These are phyloP conservation scores for Scaptomyza reducta DNA, from an alignment of 2,888 invertebrate species.

Conservation along the genomic window DNA sequence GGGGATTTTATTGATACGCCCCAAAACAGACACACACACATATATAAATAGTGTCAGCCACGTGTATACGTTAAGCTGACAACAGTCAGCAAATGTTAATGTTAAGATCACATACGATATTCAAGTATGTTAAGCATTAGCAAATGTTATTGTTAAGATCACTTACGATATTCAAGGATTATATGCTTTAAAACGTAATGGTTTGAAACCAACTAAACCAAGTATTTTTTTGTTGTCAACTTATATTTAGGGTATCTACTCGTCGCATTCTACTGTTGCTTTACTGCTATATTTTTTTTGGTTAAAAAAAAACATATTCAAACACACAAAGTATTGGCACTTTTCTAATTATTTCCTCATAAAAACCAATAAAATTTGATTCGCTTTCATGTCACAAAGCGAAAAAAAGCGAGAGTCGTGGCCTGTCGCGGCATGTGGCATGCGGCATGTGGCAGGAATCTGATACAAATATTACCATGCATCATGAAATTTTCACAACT, in stretches of 20 bases:
- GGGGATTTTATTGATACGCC: conserved; percentile 1
- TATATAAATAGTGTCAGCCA: background rate
- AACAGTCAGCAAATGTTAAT: conserved; percentile 21
- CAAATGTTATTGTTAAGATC: conserved; percentile 8
- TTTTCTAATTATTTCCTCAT: conserved; percentile 20
- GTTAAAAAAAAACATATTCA: no score
- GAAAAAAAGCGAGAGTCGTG: background rate
- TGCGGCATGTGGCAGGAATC: conserved; percentile 43
- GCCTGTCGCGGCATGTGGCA: conserved; percentile 22
- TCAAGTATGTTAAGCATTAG: conserved; percentile 2
- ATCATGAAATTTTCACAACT: conserved; percentile 53
- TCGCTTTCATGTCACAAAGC: conserved; percentile 31
- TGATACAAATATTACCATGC: conserved; percentile 45
- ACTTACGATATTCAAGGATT: background rate
- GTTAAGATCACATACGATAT: background rate
- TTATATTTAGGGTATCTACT: background rate
- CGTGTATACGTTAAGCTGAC: conserved; percentile 1
- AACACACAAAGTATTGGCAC: no score
- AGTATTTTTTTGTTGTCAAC: background rate
- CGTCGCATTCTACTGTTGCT: background rate
- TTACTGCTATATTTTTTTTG: background rate
- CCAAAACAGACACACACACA: background rate
- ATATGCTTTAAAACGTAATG: background rate
- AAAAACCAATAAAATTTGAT: conserved; percentile 47
- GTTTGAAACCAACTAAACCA: background rate